Conservation (phyloP, 2,797 vertebrate species). For the Simalia tracyae region DNA sequence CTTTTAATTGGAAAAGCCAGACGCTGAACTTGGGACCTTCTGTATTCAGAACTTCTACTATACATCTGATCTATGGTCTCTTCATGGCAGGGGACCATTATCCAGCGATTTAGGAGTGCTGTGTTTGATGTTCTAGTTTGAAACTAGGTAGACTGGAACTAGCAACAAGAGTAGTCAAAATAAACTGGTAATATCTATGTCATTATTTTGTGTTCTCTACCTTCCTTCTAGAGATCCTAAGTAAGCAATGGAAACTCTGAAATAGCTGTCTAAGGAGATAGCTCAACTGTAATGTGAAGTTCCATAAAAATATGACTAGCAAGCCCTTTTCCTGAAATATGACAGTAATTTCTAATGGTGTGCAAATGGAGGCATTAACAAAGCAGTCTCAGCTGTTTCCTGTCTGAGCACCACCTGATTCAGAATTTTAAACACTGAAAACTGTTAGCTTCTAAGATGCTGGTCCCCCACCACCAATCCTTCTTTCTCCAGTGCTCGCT, state of each 20-base stretch:
- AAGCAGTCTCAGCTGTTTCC: neutral
- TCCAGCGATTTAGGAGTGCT: neutral
- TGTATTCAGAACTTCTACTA: too few relatives aligned
- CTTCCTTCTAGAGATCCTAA: neutral
- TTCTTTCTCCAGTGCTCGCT: constrained; percentile 19
- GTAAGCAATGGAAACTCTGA: neutral
- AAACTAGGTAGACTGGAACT: neutral
- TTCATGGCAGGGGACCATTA: too few relatives aligned
- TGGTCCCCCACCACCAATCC: neutral
- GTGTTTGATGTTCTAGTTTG: neutral
- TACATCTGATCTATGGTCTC: too few relatives aligned
- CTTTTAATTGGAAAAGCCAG: too few relatives aligned
- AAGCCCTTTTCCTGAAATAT: neutral
- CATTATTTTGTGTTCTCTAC: neutral
- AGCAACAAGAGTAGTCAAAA: neutral
- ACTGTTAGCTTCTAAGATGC: constrained; percentile 15
- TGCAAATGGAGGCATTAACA: neutral
- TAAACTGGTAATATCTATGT: neutral
- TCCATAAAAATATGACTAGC: neutral
- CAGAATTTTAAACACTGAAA: neutral
- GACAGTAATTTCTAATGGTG: neutral
- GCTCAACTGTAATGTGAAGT: neutral
- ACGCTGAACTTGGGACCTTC: too few relatives aligned
- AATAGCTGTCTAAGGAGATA: neutral
- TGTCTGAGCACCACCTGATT: neutral